These are phyloP conservation scores for Oreochromis tanganicae DNA, from an alignment of 2,113 vertebrate genomes.

Conservation along the genomic window DNA sequence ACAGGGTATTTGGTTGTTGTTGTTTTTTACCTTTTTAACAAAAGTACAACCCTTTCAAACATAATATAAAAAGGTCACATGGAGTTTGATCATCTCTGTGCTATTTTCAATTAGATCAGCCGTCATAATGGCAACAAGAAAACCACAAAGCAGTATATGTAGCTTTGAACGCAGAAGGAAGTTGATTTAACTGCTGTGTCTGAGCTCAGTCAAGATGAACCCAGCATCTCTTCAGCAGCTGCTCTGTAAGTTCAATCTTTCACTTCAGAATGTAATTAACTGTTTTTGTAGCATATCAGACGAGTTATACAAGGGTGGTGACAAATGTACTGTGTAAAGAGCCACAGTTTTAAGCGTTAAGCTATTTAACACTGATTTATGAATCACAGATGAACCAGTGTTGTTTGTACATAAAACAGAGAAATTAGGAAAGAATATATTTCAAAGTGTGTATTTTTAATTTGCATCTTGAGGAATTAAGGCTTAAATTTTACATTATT, in stretches of 20 bases:
- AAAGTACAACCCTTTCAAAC: accelerated
- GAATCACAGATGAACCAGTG: not conserved
- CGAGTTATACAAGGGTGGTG: not conserved
- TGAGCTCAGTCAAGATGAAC: not conserved
- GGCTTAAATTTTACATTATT: not conserved
- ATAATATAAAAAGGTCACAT: accelerated
- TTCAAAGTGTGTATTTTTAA: not conserved
- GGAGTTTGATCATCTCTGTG: accelerated
- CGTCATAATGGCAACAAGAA: accelerated
- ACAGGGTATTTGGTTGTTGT: accelerated
- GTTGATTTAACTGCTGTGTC: accelerated
- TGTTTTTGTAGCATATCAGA: accelerated
- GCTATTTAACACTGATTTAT: not conserved
- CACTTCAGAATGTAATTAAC: accelerated
- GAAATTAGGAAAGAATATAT: accelerated
- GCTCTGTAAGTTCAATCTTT: not conserved
- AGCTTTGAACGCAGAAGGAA: accelerated
- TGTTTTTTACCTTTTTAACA: not conserved
- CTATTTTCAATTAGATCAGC: not conserved
- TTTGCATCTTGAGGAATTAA: accelerated
- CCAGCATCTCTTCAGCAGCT: not conserved
- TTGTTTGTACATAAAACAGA: accelerated
- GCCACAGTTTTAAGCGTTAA: accelerated
- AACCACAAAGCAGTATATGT: not conserved
- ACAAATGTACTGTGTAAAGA: not conserved